Percentiles rank a stretch among this genome's conserved stretches.
phyloP scores from a whole-genome alignment of 2,888 invertebrate species.

The Agonopterix subpropinquella region DNA sequence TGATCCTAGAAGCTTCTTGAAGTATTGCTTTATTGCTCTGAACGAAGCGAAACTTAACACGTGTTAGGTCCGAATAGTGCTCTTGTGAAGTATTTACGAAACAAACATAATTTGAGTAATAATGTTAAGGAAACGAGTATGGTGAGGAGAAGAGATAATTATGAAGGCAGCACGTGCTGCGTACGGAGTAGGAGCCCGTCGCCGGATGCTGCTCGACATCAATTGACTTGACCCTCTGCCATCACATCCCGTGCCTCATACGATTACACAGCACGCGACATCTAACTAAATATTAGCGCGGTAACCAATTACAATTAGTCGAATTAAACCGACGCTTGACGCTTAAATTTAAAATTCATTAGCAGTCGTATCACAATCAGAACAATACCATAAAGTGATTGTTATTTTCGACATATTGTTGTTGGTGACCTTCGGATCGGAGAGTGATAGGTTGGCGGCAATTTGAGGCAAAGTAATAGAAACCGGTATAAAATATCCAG shows the following conservation, averaged over 20 bases:
- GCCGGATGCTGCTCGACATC: slow-evolving; percentile 64
- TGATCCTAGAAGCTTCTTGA: no score
- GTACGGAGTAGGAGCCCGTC: slow-evolving; percentile 31
- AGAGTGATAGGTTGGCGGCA: slow-evolving; percentile 7
- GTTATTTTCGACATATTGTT: slow-evolving; percentile 6
- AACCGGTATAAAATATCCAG: background rate
- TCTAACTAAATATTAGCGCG: background rate
- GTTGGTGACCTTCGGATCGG: slow-evolving; percentile 10
- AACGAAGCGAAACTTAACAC: no score
- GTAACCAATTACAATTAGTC: slow-evolving; percentile 1
- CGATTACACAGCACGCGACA: slow-evolving; percentile 9
- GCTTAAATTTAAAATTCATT: no score
- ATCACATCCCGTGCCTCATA: slow-evolving; percentile 10
- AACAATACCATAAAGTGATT: slow-evolving; percentile 3
- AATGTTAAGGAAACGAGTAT: no score
- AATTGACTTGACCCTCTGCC: slow-evolving; percentile 67
- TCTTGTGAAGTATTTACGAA: no score
- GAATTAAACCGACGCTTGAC: slow-evolving; percentile 1
- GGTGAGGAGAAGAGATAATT: slow-evolving; percentile 19
- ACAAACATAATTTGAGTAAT: no score
- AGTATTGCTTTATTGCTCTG: no score
- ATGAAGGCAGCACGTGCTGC: slow-evolving; percentile 46
- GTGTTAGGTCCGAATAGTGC: no score
- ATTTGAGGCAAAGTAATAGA: background rate
- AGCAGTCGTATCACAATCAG: background rate